A percentile compares a stretch with the other conserved stretches of the same genome.
phyloP scores from a whole-genome alignment of 2,797 vertebrate species.

The Sarcophilus harrisii region DNA sequence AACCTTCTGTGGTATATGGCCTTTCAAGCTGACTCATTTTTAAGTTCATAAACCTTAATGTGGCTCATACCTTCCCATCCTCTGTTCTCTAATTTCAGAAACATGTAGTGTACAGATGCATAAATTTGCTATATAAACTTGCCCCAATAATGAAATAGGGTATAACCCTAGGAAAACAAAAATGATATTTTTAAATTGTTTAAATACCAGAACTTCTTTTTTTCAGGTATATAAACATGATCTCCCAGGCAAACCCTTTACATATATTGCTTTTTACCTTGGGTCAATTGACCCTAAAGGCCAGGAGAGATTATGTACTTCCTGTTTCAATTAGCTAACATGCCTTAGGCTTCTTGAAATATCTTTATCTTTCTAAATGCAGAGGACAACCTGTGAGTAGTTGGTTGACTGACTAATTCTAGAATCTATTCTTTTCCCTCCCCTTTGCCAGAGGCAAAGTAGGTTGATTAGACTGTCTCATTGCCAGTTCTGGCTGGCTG shows the following conservation, averaged over 20 bases:
- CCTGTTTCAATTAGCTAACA: not conserved
- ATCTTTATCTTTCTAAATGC: not conserved
- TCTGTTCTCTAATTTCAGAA: not conserved
- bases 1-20: not conserved
- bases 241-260: not conserved
- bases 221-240: not conserved
- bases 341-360: not conserved
- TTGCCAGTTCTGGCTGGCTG: not conserved
- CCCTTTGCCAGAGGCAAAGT: conserved; percentile 2
- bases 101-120: not conserved
- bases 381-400: not conserved
- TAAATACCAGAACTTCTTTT: not conserved
- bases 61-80: not conserved
- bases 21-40: not conserved
- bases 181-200: not conserved
- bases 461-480: not conserved
- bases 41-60: not conserved
- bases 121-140: not conserved
- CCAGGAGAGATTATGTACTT: not conserved
- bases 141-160: not conserved
- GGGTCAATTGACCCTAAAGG: not conserved
- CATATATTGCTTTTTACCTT: not conserved
- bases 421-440: not conserved
- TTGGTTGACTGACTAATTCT: not conserved
- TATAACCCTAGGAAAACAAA: not conserved